Base-by-base conservation (phyloP, 2,888 invertebrate species). In the Drosophila pullipes region DNA sequence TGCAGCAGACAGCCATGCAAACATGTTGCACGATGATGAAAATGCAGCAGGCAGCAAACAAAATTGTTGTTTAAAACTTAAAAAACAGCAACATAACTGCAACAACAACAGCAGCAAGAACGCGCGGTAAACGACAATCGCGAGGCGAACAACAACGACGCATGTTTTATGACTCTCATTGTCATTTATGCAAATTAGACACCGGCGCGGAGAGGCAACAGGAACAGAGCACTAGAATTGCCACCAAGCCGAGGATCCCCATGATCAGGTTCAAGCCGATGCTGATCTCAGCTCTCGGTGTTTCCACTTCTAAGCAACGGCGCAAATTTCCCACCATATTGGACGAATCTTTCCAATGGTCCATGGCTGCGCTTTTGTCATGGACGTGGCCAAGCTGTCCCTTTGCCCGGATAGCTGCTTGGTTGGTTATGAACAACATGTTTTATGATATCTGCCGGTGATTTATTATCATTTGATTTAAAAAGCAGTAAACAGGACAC, bases 401-500 rank as follows among this genome's bases (percentile, higher is more conserved):
- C 73, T 58, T 66, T 44, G 44, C 74, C 62, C 28, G 25, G 47
- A 47, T 35, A 33, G 52, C 22, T 59, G 62, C 35, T 47, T 60
- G 30, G 61, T 76, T 85, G 88, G 88, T 90, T 91, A 90, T 91
- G 91, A 88, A 88, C 85, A 91, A 84, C 92, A 92, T 92, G 90
- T 91, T 92, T 92, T 92, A 92, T 91, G 91, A 91, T 92, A 92
- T 92, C 91, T 91, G 88, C 81, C 88, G 88, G 91, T 92, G 91
- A 92, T 92, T 92, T 92, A 92, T 92, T 92, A 92, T 91, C 92
- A 92, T 92, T 92, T 91, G 91, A 91, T 92, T 92, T 92, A 91
- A 91, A 92, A 89, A 86, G 85, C 89, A 84, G 89, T 89, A 89
- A 89, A 89, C 85, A 87, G 85, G 85, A 85, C 90, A 85, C 90